Evolutionary conservation across 2,113 vertebrate genomes (phyloP), one percentile per base, ranked within the genome.

Genomic region (Phasianus colchicus): DNA sequence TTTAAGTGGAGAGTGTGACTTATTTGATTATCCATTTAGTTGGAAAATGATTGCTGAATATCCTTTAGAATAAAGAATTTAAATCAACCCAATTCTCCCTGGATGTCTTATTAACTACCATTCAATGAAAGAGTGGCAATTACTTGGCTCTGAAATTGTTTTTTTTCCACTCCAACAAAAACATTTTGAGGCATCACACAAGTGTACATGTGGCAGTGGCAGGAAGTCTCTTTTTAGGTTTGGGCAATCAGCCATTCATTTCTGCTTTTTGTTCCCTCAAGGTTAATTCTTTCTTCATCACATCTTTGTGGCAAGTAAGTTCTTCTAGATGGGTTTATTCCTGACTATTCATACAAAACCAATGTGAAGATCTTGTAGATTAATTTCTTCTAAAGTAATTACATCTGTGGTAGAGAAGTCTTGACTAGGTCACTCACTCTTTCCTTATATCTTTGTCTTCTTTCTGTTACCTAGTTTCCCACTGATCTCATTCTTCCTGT

Each of bases 1-100:
- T 93, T 71, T 24, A 88, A 93, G 70, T 71, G 34, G 21, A 83
- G 30, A 95, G 38, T 83, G 89, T 93, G 82, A 83, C 82, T 94
- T 93, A 91, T 15, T 89, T 91, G 48, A 85, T 95, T 93, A 86
- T 86, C 60, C 84, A 80, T 95, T 96, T 88, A 89, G 55, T 74
- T 38, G 73, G 78, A 93, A 88, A 60, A 86, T 16, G 78, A 52
- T 64, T 91, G 50, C 42, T 78, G 79, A 91, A 92, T 92, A 74
- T 43, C 5, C 71, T 75, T 79, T 88, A 83, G 82, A 95, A 89
- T 91, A 71, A 83, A 89, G 64, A 77, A 71, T 93, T 95, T 83
- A 80, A 89, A 93, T 87, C 50, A 89, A 86, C 47, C 29, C 69
- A 77, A 1, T 91, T 95, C 89, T 96, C 69, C 57, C 45, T 5